phyloP scores from a whole-genome alignment of 2,888 invertebrate species.

The Lamproptera curius region DNA sequence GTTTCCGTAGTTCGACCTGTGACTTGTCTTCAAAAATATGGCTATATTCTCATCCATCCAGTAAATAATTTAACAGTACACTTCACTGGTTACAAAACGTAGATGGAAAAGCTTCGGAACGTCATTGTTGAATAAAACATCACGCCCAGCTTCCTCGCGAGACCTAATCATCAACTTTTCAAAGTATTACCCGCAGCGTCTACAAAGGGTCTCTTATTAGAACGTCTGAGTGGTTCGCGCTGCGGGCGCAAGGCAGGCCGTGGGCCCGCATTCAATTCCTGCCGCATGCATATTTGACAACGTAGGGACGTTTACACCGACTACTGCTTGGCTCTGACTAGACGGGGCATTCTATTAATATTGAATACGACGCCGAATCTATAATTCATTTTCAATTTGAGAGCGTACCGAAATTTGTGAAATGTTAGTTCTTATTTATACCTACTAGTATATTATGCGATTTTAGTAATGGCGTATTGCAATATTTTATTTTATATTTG shows the following conservation, averaged over 20 bases:
- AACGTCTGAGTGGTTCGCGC: slow-evolving; percentile 16
- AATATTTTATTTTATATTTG: too few species aligned
- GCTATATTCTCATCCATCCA: neutral
- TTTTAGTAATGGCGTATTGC: too few species aligned
- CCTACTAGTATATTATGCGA: too few species aligned
- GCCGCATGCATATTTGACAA: slow-evolving; percentile 32
- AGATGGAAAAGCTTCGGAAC: too few species aligned
- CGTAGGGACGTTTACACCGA: slow-evolving; percentile 21
- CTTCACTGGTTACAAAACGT: too few species aligned
- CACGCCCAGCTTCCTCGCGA: neutral
- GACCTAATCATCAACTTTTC: slow-evolving; percentile 21
- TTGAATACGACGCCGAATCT: neutral
- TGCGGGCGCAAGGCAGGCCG: slow-evolving; percentile 12
- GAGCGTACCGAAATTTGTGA: too few species aligned
- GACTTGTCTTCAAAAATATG: too few species aligned
- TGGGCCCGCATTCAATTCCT: slow-evolving; percentile 29
- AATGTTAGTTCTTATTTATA: too few species aligned
- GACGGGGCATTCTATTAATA: slow-evolving; percentile 4
- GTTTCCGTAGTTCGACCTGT: too few species aligned
- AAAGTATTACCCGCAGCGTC: slow-evolving; percentile 15
- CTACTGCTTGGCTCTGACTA: slow-evolving; percentile 9
- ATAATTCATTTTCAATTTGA: neutral
- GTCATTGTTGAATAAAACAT: slow-evolving; percentile 13
- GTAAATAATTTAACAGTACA: neutral
- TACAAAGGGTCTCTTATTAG: slow-evolving; percentile 16